phyloP scores from a whole-genome alignment of 2,888 invertebrate genomes.

The Liodrosophila aerea region DNA sequence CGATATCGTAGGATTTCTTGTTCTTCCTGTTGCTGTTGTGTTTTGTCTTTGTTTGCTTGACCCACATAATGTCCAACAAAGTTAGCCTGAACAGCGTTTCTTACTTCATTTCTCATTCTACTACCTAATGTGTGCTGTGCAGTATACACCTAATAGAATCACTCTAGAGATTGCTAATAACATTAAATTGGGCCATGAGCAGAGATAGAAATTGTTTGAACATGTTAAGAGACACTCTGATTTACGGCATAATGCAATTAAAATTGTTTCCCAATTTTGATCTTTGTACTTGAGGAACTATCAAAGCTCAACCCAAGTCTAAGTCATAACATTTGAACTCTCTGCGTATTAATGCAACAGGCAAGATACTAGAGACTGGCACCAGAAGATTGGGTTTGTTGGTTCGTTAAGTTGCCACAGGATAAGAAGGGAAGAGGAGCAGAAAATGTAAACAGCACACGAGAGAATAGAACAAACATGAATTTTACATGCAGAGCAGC shows the following conservation, averaged over 20 bases:
- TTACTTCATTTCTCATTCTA: too few species aligned
- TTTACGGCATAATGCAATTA: not conserved
- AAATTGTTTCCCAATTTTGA: not conserved
- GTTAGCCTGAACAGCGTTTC: too few species aligned
- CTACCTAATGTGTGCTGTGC: not conserved
- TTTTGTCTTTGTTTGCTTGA: constrained; percentile 9
- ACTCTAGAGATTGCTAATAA: constrained; percentile 27
- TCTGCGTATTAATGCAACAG: not conserved
- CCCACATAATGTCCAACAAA: constrained; percentile 4
- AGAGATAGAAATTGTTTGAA: not conserved
- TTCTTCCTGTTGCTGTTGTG: not conserved
- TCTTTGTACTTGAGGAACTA: not conserved
- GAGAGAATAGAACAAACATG: constrained; percentile 1
- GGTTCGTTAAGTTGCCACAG: constrained; percentile 16
- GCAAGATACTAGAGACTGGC: not conserved
- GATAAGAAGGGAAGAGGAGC: not conserved
- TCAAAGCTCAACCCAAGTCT: not conserved
- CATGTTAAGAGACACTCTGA: not conserved
- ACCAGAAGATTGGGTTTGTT: not conserved
- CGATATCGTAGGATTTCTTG: constrained; percentile 23
- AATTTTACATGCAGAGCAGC: constrained; percentile 20
- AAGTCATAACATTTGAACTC: not conserved
- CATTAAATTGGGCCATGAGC: constrained; percentile 5
- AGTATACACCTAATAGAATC: constrained; percentile 13
- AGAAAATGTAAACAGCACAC: constrained; percentile 2